Evolutionary conservation across 2,888 invertebrate species (phyloP).

Genomic region (Myopa tessellatipennis): DNA sequence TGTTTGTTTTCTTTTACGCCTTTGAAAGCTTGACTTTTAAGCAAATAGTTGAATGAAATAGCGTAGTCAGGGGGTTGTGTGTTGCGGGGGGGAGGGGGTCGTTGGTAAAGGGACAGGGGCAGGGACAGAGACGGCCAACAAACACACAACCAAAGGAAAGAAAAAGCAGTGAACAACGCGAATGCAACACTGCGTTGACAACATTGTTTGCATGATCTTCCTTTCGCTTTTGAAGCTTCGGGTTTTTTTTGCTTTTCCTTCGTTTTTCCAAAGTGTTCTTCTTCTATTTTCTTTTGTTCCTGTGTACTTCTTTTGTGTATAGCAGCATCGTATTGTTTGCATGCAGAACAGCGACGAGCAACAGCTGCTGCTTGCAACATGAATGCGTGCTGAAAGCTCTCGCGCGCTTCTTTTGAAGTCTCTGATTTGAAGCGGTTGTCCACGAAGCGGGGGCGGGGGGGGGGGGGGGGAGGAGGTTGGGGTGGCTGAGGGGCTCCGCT

Average conservation of each 20-base stretch:
- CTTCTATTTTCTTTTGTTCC: not conserved
- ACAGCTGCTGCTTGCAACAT: constrained; percentile 15
- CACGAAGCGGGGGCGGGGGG: not conserved
- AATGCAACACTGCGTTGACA: not conserved
- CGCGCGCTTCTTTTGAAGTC: constrained; percentile 25
- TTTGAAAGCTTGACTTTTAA: constrained; percentile 34
- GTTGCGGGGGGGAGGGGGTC: not conserved
- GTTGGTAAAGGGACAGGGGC: not conserved
- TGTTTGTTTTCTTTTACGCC: constrained; percentile 32
- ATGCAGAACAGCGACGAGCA: not conserved
- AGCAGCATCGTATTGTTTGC: too few species aligned
- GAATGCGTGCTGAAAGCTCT: constrained; percentile 17
- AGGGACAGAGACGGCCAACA: not conserved
- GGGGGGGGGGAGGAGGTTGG: not conserved
- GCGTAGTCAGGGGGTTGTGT: not conserved
- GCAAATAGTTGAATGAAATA: constrained; percentile 25
- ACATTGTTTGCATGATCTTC: constrained; percentile 27
- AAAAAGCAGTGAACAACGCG: not conserved
- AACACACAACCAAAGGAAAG: not conserved
- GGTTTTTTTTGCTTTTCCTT: not conserved
- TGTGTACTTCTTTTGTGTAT: too few species aligned
- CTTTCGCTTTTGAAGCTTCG: not conserved
- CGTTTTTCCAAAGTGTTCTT: not conserved
- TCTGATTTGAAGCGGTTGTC: not conserved
- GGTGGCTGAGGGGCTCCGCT: not conserved